These are phyloP conservation scores for Nothocercus nigrocapillus DNA, from an alignment of 2,113 vertebrate species.

Conservation along the genomic window DNA sequence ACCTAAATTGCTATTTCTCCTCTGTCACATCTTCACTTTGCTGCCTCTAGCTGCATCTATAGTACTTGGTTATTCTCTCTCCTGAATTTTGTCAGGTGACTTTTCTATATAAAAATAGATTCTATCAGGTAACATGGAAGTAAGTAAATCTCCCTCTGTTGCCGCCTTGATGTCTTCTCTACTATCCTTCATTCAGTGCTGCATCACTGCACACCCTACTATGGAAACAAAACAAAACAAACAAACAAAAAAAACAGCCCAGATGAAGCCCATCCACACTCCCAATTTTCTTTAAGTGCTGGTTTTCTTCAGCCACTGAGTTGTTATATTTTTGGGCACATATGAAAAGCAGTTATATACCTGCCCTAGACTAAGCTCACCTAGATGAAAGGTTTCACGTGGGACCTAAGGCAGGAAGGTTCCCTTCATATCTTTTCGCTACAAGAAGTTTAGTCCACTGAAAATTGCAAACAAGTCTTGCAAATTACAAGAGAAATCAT, in stretches of 20 bases:
- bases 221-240: not conserved
- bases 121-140: not conserved
- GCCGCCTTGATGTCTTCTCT: not conserved
- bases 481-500: not conserved
- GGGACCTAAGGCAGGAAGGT: not conserved
- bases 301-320: not conserved
- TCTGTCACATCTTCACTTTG: not conserved
- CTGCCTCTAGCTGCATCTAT: not conserved
- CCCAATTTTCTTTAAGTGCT: not conserved
- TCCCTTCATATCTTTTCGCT: not conserved
- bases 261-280: not conserved
- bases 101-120: conserved; percentile 43
- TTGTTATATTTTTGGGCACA: not conserved
- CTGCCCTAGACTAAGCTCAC: not conserved
- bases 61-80: not conserved
- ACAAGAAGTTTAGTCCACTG: not conserved
- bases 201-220: not conserved
- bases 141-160: not conserved
- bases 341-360: not conserved
- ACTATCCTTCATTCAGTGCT: not conserved
- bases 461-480: not conserved
- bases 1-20: not conserved
- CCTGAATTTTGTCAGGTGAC: conserved; percentile 5
- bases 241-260: not conserved
- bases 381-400: not conserved